These are phyloP conservation scores for Peromyscus californicus DNA, from an alignment of 2,113 vertebrate genomes.

Conservation along the genomic window DNA sequence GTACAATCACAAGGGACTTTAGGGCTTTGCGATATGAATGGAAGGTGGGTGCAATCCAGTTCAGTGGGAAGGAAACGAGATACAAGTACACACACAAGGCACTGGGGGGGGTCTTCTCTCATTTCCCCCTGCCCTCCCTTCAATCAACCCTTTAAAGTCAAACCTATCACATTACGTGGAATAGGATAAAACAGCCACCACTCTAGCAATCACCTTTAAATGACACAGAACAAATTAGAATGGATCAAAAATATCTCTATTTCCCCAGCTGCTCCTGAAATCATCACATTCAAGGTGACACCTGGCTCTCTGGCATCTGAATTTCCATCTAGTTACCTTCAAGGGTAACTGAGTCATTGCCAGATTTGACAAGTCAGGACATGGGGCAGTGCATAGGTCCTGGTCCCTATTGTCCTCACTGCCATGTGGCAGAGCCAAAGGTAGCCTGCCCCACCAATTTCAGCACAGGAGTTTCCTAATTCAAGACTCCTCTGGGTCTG, in stretches of 20 bases:
- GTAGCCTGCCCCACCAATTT: constrained; percentile 37
- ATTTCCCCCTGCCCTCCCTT: background rate
- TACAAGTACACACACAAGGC: background rate
- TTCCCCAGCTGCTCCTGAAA: background rate
- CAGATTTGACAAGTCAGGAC: constrained; percentile 30
- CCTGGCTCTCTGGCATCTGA: background rate
- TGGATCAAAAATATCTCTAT: background rate
- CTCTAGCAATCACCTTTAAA: constrained; percentile 18
- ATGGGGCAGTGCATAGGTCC: background rate
- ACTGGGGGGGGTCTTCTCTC: background rate
- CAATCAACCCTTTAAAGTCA: background rate
- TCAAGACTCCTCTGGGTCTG: background rate
- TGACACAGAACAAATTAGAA: constrained; percentile 28
- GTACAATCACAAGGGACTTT: background rate
- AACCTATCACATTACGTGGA: constrained; percentile 6
- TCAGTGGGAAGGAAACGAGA: background rate
- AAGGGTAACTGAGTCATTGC: background rate
- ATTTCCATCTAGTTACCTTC: background rate
- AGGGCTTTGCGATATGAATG: background rate
- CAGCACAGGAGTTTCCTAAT: constrained; percentile 45
- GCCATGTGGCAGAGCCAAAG: constrained; percentile 6
- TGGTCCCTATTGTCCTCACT: background rate
- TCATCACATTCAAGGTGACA: background rate
- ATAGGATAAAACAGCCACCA: background rate
- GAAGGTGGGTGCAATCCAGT: background rate